These are phyloP conservation scores for Pseudotriccus pelzelni DNA, from an alignment of 2,797 vertebrate species.

Conservation along the genomic window DNA sequence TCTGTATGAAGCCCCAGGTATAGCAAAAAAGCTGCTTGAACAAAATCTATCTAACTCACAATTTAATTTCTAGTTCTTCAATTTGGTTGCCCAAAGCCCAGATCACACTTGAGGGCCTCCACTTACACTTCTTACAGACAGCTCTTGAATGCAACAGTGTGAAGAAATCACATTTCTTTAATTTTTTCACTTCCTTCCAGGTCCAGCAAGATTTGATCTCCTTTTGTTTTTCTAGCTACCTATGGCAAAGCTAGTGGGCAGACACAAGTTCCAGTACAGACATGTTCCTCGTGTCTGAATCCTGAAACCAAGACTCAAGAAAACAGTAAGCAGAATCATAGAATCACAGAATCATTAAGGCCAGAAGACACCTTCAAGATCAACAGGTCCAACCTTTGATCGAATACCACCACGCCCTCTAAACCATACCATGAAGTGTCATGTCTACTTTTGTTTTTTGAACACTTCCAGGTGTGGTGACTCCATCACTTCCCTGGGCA, in stretches of 20 bases:
- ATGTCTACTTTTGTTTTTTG: neutral
- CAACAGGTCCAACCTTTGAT: neutral
- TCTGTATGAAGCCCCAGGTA: neutral
- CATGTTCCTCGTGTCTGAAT: neutral
- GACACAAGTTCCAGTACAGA: neutral
- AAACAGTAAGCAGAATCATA: neutral
- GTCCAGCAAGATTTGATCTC: neutral
- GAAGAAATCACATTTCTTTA: neutral
- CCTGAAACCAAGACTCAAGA: neutral
- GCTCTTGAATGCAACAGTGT: neutral
- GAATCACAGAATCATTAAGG: neutral
- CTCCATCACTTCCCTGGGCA: neutral
- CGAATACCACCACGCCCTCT: fast-evolving
- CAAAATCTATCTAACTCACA: neutral
- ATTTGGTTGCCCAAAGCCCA: neutral
- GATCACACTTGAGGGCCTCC: neutral
- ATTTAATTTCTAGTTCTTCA: neutral
- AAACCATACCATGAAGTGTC: neutral
- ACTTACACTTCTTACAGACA: neutral
- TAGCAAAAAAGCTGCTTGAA: neutral
- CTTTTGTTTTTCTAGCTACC: neutral
- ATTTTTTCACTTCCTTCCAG: neutral
- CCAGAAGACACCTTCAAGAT: neutral
- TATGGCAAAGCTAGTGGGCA: neutral
- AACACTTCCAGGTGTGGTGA: neutral